Evolutionary conservation across 1,140 invertebrate genomes (phyloP).

Genomic region (Neodiprion virginianus): DNA sequence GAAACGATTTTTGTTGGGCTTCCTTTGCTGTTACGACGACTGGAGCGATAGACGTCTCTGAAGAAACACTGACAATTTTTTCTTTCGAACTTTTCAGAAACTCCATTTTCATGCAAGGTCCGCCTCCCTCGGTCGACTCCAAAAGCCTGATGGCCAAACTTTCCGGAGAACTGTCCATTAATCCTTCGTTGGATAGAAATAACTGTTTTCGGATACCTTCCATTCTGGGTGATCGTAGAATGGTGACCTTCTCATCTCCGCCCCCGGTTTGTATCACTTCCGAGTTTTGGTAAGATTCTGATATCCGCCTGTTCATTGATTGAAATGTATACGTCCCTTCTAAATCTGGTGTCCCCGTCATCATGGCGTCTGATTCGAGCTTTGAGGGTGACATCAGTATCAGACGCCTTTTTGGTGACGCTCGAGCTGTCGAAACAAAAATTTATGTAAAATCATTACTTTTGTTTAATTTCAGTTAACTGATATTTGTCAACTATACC

Average conservation of each 20-base stretch:
- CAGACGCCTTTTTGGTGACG: conserved; percentile 39
- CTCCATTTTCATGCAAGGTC: not conserved
- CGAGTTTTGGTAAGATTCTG: conserved; percentile 30
- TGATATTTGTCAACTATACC: not conserved
- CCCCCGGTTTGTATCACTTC: conserved; percentile 37
- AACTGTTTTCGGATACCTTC: conserved; percentile 17
- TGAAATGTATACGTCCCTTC: conserved; percentile 26
- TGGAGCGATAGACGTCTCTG: not conserved
- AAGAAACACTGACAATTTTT: not conserved
- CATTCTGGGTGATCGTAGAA: conserved; percentile 20
- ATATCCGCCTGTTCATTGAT: conserved; percentile 29
- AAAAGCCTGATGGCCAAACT: conserved; percentile 7
- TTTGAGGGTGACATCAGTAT: conserved; percentile 42
- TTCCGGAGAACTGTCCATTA: conserved; percentile 15
- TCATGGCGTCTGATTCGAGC: conserved; percentile 32
- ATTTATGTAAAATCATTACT: not conserved
- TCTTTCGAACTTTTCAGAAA: not conserved
- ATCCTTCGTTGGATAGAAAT: conserved; percentile 9
- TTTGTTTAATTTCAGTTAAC: not conserved
- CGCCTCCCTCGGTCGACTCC: conserved; percentile 2
- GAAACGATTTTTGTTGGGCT: not conserved
- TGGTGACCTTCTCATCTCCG: conserved; percentile 41
- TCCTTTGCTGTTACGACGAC: not conserved
- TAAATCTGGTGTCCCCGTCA: conserved; percentile 25
- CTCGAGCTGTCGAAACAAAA: conserved; percentile 29